Conservation (phyloP, 1,140 invertebrate species). For the Neotoxoptera formosana region DNA sequence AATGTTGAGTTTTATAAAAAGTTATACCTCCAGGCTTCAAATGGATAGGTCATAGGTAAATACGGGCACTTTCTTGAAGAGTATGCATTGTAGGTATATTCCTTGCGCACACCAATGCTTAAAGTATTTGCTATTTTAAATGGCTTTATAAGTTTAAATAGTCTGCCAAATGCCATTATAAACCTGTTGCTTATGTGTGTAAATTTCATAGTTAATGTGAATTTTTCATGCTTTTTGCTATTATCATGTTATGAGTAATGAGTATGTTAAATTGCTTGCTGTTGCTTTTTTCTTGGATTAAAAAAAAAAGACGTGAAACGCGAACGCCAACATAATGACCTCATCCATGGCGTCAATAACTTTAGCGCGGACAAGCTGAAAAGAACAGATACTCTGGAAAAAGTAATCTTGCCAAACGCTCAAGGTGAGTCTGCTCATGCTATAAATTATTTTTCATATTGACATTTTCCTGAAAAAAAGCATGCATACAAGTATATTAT, state of each 20-base stretch:
- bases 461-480: background rate
- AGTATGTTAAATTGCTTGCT: constrained; percentile 52
- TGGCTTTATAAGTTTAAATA: constrained; percentile 1
- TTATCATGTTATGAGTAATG: background rate
- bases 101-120: background rate
- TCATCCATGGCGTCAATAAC: constrained; percentile 77
- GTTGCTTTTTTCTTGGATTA: constrained; percentile 41
- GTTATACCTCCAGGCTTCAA: background rate
- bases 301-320: constrained; percentile 73
- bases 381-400: constrained; percentile 79
- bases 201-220: background rate
- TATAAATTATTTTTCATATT: background rate
- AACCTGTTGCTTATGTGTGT: constrained; percentile 23
- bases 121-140: background rate
- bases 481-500: background rate
- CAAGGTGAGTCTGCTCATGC: constrained; percentile 70
- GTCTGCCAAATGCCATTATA: background rate
- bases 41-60: background rate
- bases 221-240: constrained; percentile 17
- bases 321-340: constrained; percentile 76
- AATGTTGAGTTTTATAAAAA: background rate
- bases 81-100: background rate
- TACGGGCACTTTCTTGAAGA: background rate
- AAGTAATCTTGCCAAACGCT: constrained; percentile 80
- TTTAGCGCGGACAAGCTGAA: constrained; percentile 76